Base-by-base conservation (phyloP, 2,888 invertebrate genomes). In the Linnaemya tessellans region DNA sequence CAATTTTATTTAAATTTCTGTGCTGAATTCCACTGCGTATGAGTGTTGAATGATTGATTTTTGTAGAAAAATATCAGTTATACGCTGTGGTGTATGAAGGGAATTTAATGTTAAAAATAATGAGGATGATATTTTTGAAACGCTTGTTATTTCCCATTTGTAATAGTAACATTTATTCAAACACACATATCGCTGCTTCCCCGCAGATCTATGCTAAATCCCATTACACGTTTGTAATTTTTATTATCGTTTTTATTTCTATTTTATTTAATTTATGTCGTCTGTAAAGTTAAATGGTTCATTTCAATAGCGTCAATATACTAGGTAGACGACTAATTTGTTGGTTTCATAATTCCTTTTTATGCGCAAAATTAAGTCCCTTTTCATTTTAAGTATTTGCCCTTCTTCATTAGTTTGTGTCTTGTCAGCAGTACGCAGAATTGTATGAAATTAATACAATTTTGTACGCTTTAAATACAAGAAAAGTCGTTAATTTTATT, bases 41-140 rank as follows among this genome's bases (percentile, higher is more conserved):
- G 74, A 84, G 77, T 70, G 58, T 38, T 64, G 41, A 22, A 68
- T 41, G 62, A 70, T 56, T 68, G 68, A 18, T 60, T 20, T 49
- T 43, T 51, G 9, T 18, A 65, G 60, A 75, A 71, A 64, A 64
- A 70, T 80, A 75, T 65, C 64, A 80, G 75, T 70, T 65, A 80
- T 80, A 80, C 84, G 64, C 38, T 38, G 13, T 22, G 1, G 30
- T 51, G 73, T 11, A 7, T 22, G 11, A 11, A 10, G 54, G 11
- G 51, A 13, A 13, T 10, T 54, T 22, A 22, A 20, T 46, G 1
- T 7, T n/a, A 5, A 49, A 49, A 3, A 43, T 43, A 11, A 43
- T 13, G 41, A 43, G 11, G 38, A 5, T 38, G 38, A 38, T 38
- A 41, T 10, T 11, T 3, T 4, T 15, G 46, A 46, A n/a, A 46